Percentiles rank a stretch among this genome's conserved stretches.
Conservation (phyloP, 1,140 invertebrate species). For the Trigoniulus corallinus region DNA sequence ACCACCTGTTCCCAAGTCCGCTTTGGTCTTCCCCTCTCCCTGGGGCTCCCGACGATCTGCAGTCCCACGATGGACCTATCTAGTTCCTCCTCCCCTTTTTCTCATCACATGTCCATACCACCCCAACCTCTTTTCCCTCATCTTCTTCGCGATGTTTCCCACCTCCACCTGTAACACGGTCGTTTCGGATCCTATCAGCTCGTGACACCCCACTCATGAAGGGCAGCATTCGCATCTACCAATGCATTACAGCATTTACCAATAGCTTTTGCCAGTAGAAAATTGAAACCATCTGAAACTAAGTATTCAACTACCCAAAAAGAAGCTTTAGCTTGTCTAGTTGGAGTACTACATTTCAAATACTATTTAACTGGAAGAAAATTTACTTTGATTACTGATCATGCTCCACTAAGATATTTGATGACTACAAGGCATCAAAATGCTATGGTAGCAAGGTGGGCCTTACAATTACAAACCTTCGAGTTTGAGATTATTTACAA, state of each 20-base stretch:
- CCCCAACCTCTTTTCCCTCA: too few species aligned
- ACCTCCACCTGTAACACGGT: too few species aligned
- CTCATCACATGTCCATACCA: too few species aligned
- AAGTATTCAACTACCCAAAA: not conserved
- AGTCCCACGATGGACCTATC: too few species aligned
- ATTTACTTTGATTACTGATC: not conserved
- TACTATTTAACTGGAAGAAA: not conserved
- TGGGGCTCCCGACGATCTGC: too few species aligned
- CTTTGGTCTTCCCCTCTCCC: too few species aligned
- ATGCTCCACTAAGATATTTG: not conserved
- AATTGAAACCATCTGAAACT: not conserved
- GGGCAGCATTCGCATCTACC: not conserved
- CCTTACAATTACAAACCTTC: not conserved
- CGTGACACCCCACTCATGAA: too few species aligned
- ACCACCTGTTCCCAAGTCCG: too few species aligned
- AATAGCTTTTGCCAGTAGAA: not conserved
- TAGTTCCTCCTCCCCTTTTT: too few species aligned
- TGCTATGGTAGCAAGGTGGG: not conserved
- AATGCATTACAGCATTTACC: not conserved
- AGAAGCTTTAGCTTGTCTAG: not conserved
- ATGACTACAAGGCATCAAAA: not conserved
- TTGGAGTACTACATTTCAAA: not conserved
- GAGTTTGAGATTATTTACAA: not conserved
- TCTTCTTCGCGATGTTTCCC: too few species aligned
- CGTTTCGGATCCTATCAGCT: too few species aligned